These are phyloP conservation scores for Gobio gobio DNA, from an alignment of 2,113 vertebrate genomes.

Conservation along the genomic window DNA sequence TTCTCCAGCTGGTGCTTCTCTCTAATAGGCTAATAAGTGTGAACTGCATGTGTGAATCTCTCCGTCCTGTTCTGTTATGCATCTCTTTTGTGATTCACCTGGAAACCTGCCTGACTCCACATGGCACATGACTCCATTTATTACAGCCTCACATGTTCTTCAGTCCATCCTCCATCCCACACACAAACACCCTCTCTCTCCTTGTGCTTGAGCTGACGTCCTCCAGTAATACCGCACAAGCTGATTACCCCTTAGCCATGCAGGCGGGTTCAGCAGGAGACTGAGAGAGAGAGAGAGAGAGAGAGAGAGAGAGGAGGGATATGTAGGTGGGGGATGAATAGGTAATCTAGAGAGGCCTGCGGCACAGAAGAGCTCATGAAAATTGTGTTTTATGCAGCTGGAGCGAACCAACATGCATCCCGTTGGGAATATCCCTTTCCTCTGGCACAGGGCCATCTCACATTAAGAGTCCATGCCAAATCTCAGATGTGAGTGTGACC, in stretches of 20 bases:
- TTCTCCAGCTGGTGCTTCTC: background rate
- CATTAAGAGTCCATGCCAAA: constrained; percentile 33
- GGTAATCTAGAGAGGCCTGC: constrained; percentile 29
- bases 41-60: constrained; percentile 1
- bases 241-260: constrained; percentile 43
- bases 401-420: background rate
- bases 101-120: constrained; percentile 45
- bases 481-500: constrained; percentile 28
- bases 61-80: background rate
- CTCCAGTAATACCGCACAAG: constrained; percentile 48
- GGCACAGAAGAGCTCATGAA: constrained; percentile 18
- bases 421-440: constrained; percentile 23
- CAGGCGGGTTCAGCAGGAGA: constrained; percentile 2
- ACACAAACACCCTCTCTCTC: constrained; percentile 13
- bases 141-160: constrained; percentile 23
- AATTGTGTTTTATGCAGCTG: constrained; percentile 29
- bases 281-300: constrained; percentile 2
- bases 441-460: constrained; percentile 10
- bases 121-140: constrained; percentile 29
- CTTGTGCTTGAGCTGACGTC: background rate
- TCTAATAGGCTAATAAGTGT: constrained; percentile 1
- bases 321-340: constrained; percentile 3
- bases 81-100: constrained; percentile 40
- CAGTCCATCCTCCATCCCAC: constrained; percentile 14
- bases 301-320: background rate